phyloP scores from a whole-genome alignment of 2,113 vertebrate species.

The Taurulus bubalis region DNA sequence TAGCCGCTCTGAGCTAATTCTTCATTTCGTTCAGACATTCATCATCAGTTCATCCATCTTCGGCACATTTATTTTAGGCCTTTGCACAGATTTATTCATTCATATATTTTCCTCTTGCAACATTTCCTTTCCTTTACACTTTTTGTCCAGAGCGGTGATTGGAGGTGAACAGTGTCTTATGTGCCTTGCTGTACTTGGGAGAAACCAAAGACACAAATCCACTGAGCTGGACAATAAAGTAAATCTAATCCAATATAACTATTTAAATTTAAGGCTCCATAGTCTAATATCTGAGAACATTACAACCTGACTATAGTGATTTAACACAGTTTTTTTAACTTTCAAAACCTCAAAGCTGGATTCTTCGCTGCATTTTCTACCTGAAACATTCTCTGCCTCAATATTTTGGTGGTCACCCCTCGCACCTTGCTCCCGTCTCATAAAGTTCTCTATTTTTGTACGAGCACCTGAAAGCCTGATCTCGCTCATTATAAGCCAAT shows the following conservation, averaged over 20 bases:
- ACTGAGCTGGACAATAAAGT: neutral
- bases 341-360: neutral
- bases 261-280: neutral
- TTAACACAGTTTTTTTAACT: neutral
- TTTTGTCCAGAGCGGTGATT: neutral
- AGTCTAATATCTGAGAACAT: neutral
- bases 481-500: conserved; percentile 42
- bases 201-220: neutral
- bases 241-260: neutral
- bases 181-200: neutral
- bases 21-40: neutral
- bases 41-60: conserved; percentile 1
- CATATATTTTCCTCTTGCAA: neutral
- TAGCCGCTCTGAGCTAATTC: neutral
- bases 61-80: neutral
- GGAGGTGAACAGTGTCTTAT: neutral
- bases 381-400: neutral
- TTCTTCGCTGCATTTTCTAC: neutral
- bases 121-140: neutral
- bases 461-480: conserved; percentile 37
- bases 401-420: neutral
- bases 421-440: conserved; percentile 11
- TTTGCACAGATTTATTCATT: neutral
- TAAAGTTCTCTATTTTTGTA: conserved; percentile 3
- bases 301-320: neutral